Evolutionary conservation across 2,888 invertebrate genomes (phyloP).

Genomic region (Laothoe populi): DNA sequence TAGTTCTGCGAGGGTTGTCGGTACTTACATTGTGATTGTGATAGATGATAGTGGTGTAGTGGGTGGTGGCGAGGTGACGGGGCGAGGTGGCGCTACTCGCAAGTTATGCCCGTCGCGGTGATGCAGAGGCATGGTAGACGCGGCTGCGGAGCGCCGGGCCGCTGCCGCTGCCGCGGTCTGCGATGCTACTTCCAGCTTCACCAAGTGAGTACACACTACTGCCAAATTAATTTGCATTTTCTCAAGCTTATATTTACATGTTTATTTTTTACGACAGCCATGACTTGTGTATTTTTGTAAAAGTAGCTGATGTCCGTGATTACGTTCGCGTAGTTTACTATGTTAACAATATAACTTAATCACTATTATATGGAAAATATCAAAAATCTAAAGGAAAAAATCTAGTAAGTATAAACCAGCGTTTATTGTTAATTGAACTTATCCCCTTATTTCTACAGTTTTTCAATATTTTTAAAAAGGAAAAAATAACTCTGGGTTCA

Average conservation of each 20-base stretch:
- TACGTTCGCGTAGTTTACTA: too few relatives aligned
- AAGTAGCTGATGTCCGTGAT: too few relatives aligned
- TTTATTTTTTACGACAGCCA: background rate
- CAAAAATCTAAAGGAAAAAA: too few relatives aligned
- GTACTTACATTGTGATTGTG: conserved; percentile 60
- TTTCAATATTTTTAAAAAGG: too few relatives aligned
- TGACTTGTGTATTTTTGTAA: too few relatives aligned
- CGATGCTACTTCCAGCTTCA: conserved; percentile 72
- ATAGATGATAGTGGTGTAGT: conserved; percentile 57
- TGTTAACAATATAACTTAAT: too few relatives aligned
- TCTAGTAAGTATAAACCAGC: too few relatives aligned
- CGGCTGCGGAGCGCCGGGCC: conserved; percentile 82
- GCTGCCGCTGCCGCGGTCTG: conserved; percentile 74
- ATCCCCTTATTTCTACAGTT: too few relatives aligned
- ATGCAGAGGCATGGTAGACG: conserved; percentile 84
- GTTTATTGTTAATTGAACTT: too few relatives aligned
- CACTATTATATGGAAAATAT: too few relatives aligned
- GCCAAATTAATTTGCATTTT: background rate
- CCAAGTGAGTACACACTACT: conserved; percentile 67
- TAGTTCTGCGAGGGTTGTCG: conserved; percentile 54
- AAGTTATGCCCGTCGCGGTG: conserved; percentile 81
- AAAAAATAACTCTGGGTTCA: too few relatives aligned
- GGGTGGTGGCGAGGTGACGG: conserved; percentile 61
- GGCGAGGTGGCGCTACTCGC: conserved; percentile 59
- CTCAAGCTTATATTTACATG: background rate